Evolutionary conservation across 1,140 invertebrate species (phyloP), one percentile per base, ranked within the genome.

Genomic region (Apis florea): DNA sequence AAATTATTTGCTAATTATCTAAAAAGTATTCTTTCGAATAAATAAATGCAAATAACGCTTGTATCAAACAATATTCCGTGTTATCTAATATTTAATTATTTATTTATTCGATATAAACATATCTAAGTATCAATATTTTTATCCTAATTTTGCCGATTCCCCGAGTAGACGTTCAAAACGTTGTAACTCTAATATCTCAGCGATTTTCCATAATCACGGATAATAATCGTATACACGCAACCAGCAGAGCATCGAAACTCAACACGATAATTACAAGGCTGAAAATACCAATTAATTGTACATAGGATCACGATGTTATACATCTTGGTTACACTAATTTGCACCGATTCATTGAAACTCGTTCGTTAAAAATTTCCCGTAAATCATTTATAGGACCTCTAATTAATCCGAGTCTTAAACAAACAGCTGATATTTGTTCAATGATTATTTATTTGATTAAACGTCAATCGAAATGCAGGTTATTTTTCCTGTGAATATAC

Each of bases 261-360:
- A n/a, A n/a, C n/a, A 17, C 26, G 56, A 21, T 79, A 71, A 79
- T 79, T 79, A 61, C 26, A 71, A 59, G 56, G 19, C 26, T 56
- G 68, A 79, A 71, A 63, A 61, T 21, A 53, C 67, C 21, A 71
- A 71, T 70, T 79, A 79, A 79, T 59, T 21, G 24, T 40, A 61
- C 47, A 61, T 17, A n/a, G 49, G 47, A 53, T 53, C 12, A 2
- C 24, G 54, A 3, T 19, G 63, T 56, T 76, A 76, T 67, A 53
- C 64, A 77, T 68, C 53, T 53, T 67, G 24, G 54, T 61, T 63
- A 71, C 56, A 70, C 69, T 71, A 61, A 71, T 79, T 26, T 49
- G 54, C 76, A 71, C 49, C 67, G 47, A 61, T 79, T 53, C 76
- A 26, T 69, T 24, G 76, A 79, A 40, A 71, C 47, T 61, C 26